phyloP scores from a whole-genome alignment of 2,113 vertebrate species.

The Amblyornis subalaris region DNA sequence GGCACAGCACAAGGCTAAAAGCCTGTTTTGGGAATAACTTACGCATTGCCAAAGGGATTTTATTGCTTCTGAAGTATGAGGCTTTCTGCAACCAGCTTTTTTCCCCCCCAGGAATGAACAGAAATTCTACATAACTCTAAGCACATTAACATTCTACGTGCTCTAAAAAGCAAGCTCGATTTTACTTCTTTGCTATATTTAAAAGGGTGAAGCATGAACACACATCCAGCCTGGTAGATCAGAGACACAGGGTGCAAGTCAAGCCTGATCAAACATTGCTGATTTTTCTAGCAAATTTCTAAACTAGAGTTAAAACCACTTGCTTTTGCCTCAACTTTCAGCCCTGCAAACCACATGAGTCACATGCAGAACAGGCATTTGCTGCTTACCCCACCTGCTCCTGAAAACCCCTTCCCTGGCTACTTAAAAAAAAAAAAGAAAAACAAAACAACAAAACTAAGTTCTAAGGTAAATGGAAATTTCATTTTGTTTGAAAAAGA shows the following conservation, averaged over 20 bases:
- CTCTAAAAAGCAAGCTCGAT: neutral
- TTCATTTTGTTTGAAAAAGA: neutral
- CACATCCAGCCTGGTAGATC: rapidly evolving
- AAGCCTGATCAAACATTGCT: neutral
- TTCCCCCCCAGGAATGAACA: neutral
- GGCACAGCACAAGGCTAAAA: neutral
- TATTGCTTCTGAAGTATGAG: neutral
- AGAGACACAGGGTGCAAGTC: neutral
- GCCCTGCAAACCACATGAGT: neutral
- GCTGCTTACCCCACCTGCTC: neutral
- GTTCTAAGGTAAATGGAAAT: neutral
- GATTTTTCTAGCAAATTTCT: neutral
- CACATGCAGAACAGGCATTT: neutral
- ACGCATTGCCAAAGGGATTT: neutral
- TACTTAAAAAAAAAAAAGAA: neutral
- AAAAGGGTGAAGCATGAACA: neutral
- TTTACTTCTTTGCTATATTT: neutral
- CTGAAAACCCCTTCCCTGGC: neutral
- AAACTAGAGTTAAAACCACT: neutral
- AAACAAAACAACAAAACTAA: neutral
- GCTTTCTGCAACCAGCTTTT: neutral
- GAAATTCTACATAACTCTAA: neutral
- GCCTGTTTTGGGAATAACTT: neutral
- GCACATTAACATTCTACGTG: neutral
- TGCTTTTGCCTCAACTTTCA: neutral